Conservation (phyloP, 1,140 invertebrate genomes). For the Luehdorfia chinensis region DNA sequence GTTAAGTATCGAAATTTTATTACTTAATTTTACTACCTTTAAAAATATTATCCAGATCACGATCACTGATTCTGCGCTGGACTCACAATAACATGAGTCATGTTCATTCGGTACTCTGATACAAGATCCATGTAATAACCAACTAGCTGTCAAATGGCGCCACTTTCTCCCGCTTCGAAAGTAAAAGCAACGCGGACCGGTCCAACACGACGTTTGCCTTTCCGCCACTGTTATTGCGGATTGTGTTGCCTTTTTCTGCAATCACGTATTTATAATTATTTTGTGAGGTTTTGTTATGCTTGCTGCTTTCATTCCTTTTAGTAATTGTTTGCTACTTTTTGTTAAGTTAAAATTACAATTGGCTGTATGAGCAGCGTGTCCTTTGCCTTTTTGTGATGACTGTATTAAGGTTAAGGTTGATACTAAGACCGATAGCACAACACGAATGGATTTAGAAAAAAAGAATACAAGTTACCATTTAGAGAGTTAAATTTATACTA, state of each 20-base stretch:
- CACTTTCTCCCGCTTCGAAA: slow-evolving; percentile 14
- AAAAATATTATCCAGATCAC: too few relatives aligned
- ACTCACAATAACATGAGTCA: too few relatives aligned
- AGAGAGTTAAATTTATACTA: neutral
- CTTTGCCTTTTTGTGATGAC: neutral
- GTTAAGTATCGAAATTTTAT: too few relatives aligned
- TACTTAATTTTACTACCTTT: too few relatives aligned
- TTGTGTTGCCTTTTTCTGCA: slow-evolving; percentile 9
- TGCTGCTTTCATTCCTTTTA: neutral
- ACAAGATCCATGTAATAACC: slow-evolving; percentile 6
- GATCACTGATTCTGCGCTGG: too few relatives aligned
- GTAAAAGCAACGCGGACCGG: slow-evolving; percentile 11
- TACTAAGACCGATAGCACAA: neutral
- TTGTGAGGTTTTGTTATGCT: slow-evolving; percentile 2
- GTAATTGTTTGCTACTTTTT: too few relatives aligned
- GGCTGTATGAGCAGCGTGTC: neutral
- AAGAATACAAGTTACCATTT: slow-evolving; percentile 2
- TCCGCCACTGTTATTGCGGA: slow-evolving; percentile 4
- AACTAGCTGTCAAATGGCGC: slow-evolving; percentile 1
- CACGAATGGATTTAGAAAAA: neutral
- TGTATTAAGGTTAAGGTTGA: slow-evolving; percentile 9
- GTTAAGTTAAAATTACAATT: too few relatives aligned
- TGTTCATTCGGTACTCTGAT: too few relatives aligned
- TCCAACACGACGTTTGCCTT: slow-evolving; percentile 6
- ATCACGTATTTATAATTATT: neutral